Percentiles rank a stretch among this genome's conserved stretches.
These are phyloP conservation scores for Clivina fossor DNA, from an alignment of 2,888 invertebrate genomes.

Conservation along the genomic window DNA sequence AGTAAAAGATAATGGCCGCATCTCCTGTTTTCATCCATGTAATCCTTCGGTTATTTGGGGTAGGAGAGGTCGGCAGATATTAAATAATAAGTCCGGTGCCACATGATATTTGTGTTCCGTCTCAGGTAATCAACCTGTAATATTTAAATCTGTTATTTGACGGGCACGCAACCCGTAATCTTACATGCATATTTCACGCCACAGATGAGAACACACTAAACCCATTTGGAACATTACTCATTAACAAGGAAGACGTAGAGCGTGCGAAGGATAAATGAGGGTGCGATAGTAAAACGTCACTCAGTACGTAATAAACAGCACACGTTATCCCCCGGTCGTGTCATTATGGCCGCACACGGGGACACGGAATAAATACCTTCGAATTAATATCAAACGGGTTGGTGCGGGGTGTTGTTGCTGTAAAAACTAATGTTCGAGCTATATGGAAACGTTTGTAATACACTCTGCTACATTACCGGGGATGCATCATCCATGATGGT, in stretches of 20 bases:
- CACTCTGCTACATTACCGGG: slow-evolving; percentile 7
- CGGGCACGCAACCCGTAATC: slow-evolving; percentile 24
- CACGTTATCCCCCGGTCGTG: slow-evolving; percentile 6
- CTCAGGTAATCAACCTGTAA: slow-evolving; percentile 19
- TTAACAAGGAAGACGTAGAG: slow-evolving; percentile 31
- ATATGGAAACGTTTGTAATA: slow-evolving; percentile 7
- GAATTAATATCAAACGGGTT: slow-evolving; percentile 28
- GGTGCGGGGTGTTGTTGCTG: too few relatives aligned
- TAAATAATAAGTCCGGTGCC: too few relatives aligned
- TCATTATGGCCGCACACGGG: slow-evolving; percentile 15
- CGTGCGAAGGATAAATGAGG: slow-evolving; percentile 20
- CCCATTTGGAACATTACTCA: slow-evolving; percentile 34
- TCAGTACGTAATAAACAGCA: slow-evolving; percentile 33
- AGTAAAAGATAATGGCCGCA: too few relatives aligned
- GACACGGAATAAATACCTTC: slow-evolving; percentile 25
- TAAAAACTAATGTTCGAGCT: slow-evolving; percentile 29
- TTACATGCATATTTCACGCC: slow-evolving; percentile 31
- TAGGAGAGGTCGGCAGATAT: too few relatives aligned
- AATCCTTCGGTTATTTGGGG: too few relatives aligned
- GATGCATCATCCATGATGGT: slow-evolving; percentile 13
- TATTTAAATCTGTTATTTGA: slow-evolving; percentile 29
- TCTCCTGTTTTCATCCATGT: too few relatives aligned
- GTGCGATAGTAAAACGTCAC: slow-evolving; percentile 34
- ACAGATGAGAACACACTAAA: slow-evolving; percentile 34
- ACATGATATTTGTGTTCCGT: too few relatives aligned